Conservation (phyloP, 2,888 invertebrate genomes). For the Pristionchus mayeri region DNA sequence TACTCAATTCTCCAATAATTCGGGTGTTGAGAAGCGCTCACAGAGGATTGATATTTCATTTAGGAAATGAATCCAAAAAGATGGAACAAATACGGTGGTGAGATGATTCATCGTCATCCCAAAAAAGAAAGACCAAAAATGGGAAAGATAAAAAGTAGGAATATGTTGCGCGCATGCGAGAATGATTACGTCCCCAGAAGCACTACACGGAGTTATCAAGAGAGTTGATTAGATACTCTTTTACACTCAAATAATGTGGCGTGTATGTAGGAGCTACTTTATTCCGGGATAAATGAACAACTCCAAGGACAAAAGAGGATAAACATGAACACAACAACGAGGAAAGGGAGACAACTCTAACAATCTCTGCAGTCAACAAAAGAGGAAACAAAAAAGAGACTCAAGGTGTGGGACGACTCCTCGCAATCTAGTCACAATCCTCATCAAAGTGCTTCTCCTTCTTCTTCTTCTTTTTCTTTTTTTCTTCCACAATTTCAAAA, state of each 20-base stretch:
- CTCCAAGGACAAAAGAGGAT: background rate
- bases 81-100: conserved; percentile 3
- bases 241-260: background rate
- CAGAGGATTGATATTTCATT: background rate
- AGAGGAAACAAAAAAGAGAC: no score
- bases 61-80: no score
- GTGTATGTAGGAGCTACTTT: background rate
- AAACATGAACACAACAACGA: conserved; percentile 24
- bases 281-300: conserved; percentile 5
- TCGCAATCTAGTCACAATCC: background rate
- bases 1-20: background rate
- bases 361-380: no score
- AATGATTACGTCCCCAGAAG: background rate
- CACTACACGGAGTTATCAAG: background rate
- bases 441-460: background rate
- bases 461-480: conserved; percentile 35
- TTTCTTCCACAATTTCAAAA: background rate
- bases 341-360: background rate
- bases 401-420: no score
- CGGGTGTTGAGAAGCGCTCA: background rate
- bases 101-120: no score
- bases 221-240: background rate
- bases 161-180: background rate
- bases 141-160: background rate
- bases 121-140: background rate